Base-by-base conservation (phyloP, 1,140 invertebrate genomes). In the Anastrepha obliqua region DNA sequence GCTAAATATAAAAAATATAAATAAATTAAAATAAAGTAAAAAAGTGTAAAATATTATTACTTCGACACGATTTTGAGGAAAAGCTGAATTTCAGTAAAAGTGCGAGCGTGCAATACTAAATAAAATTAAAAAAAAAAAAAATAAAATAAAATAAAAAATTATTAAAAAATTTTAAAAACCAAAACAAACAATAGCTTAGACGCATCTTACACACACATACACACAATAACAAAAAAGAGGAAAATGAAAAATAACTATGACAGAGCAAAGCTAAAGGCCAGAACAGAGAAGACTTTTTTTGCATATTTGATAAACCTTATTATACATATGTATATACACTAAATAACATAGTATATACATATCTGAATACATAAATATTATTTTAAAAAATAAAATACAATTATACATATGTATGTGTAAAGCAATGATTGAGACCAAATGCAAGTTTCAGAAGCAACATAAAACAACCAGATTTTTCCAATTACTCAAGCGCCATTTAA, bases 1-100 rank as follows among this genome's bases (percentile, higher is more conserved):
- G 91, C 91, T 92, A 92, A 92, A 89, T 60, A 70, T 29, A 29
- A 29, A 29, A 29, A 29, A 29, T 29, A 29, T 29, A 29, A 29
- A 87, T 60, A 87, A 74, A 87, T 39, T 47, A 86, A 86, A 44
- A 74, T 74, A 47, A 74, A 47, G 29, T 29, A 29, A 29, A 29
- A 29, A 29, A 29, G 29, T 29, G 8, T 15, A 42, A 39, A 13
- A 67, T 39, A 67, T 20, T 20, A 67, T 42, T 67, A 67, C 65
- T 67, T 67, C 29, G 65, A 67, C 11, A 67, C 65, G 65, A 67
- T 67, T 67, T 67, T 67, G 65, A 64, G n/a, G 39, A 13, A 42
- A 67, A 39, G 20, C 65, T 20, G 65, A 67, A 67, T 29, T 67
- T 67, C 65, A n/a, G 65, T 67, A 67, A 29, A 20, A 67, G 39